Base-by-base conservation (phyloP, 1,140 invertebrate species). In the Chironomus striatipennis region DNA sequence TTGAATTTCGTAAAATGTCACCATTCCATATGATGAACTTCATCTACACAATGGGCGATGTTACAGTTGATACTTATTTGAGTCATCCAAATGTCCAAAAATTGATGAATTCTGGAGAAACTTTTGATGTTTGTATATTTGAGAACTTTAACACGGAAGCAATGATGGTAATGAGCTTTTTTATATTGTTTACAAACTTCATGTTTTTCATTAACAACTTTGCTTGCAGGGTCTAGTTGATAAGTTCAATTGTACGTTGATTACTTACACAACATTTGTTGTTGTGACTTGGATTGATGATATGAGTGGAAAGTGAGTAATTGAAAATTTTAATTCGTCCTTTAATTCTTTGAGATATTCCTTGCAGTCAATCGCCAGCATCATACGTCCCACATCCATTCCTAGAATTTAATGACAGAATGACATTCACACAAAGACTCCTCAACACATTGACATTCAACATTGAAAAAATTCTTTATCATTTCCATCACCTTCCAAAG, bases 351-450 rank as follows among this genome's bases (percentile, higher is more conserved):
- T 12, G 9, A 10, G 2, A 2, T 12, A 12, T 12, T 12, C n/a
- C n/a, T 70, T 70, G 0, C 6, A 85, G 84, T 75, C 79, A 79
- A 42, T 77, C 79, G 4, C 80, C 81, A 1, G 7, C 77, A 1
- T 81, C 84, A 6, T 85, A 83, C 57, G 77, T 79, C 2, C 81
- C 83, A 0, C 67, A 82, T 7, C 70, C 79, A 0, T 81, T 81
- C 1, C 73, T 78, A 0, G 72, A 76, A 0, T 78, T 79, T 43
- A 77, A 79, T 0, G 81, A 80, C 73, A 76, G 77, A 0, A 86
- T 87, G 85, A 81, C 76, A 17, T 83, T 84, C 72, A 76, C 15
- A 10, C 78, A 87, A 75, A 78, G 86, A 18, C 17, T 83, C 2
- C 21, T 75, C 7, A 87, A 87, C 75, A 73, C 80, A 8, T 65